Conservation (phyloP, 2,113 vertebrate genomes). For the Paradoxurus hermaphroditus region DNA sequence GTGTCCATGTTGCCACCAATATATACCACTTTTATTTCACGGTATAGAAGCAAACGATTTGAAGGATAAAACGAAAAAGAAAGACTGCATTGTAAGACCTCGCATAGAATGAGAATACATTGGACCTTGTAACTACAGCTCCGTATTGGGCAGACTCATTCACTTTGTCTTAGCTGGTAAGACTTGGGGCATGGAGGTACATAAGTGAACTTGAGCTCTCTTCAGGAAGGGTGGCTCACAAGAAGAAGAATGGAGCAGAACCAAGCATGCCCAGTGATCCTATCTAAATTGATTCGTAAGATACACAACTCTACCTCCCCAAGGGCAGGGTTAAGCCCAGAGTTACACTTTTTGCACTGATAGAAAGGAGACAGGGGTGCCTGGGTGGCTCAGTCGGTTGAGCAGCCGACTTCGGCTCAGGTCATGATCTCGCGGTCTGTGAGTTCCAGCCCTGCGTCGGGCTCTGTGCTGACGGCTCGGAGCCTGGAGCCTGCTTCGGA, state of each 20-base stretch:
- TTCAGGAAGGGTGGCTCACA: background rate
- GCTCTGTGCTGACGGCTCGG: no score
- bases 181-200: background rate
- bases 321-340: background rate
- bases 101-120: background rate
- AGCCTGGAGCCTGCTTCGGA: no score
- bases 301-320: background rate
- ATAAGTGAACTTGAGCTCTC: background rate
- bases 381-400: no score
- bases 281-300: background rate
- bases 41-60: background rate
- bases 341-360: background rate
- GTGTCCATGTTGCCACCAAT: background rate
- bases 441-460: no score
- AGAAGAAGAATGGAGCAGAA: background rate
- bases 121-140: background rate
- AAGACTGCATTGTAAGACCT: background rate
- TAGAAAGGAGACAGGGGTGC: background rate
- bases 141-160: background rate
- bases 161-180: background rate
- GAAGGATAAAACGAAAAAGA: background rate
- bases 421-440: no score
- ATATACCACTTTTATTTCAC: background rate
- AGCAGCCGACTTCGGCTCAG: no score
- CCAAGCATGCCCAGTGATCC: background rate